These are phyloP conservation scores for Antrozous pallidus DNA, from an alignment of 2,797 vertebrate genomes.

Conservation along the genomic window DNA sequence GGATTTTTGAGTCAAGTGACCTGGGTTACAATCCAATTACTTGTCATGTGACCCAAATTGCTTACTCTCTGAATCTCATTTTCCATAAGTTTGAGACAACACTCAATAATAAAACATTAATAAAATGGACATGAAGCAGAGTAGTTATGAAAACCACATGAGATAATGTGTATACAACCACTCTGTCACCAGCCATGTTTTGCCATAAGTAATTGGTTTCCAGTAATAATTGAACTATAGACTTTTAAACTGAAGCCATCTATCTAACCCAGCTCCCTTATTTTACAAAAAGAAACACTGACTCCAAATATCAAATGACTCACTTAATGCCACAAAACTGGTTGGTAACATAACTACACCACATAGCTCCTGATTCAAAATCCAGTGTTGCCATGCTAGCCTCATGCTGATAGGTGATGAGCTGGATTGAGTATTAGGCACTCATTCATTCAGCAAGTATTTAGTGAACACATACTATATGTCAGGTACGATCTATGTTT, in stretches of 20 bases:
- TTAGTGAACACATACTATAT: not conserved
- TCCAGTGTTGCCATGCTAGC: not conserved
- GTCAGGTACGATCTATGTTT: not conserved
- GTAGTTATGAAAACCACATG: not conserved
- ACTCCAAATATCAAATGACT: not conserved
- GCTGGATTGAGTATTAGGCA: not conserved
- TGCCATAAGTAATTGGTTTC: not conserved
- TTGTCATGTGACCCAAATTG: not conserved
- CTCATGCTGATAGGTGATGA: not conserved
- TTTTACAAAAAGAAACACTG: conserved; percentile 26
- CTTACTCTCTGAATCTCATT: not conserved
- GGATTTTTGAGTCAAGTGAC: not conserved
- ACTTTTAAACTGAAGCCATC: not conserved
- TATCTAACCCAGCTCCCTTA: not conserved
- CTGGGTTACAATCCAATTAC: not conserved
- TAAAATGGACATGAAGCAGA: not conserved
- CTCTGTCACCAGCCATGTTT: not conserved
- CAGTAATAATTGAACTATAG: not conserved
- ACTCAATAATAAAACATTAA: not conserved
- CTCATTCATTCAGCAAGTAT: not conserved
- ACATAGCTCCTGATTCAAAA: not conserved
- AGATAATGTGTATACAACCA: not conserved
- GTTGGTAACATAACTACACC: not conserved
- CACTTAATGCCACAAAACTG: not conserved
- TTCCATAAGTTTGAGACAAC: not conserved